A percentile compares a stretch with the other conserved stretches of the same genome.
Evolutionary conservation across 2,113 vertebrate species (phyloP).

Genomic region (Lycaon pictus): DNA sequence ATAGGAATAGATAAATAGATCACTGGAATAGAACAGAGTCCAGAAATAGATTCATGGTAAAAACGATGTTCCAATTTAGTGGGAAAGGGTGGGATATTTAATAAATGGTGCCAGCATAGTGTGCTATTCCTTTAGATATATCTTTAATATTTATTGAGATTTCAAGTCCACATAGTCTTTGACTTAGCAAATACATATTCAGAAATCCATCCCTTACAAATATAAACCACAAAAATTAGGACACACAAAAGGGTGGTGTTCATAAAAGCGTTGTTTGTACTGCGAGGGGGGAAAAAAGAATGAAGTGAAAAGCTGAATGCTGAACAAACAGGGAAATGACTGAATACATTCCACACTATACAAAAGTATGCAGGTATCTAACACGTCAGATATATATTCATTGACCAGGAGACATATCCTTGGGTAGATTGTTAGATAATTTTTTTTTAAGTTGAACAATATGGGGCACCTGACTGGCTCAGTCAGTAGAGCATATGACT

Average conservation of each 20-base stretch:
- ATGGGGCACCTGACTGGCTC: background rate
- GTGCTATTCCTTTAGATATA: background rate
- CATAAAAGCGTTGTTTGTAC: background rate
- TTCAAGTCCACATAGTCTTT: background rate
- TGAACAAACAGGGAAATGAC: background rate
- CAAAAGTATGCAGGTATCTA: background rate
- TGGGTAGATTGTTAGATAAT: background rate
- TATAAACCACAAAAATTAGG: background rate
- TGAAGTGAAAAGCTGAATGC: background rate
- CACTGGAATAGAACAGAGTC: background rate
- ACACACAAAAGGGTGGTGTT: background rate
- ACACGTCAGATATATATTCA: background rate
- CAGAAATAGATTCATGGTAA: background rate
- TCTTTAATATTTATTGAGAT: background rate
- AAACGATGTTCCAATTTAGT: background rate
- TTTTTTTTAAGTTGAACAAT: background rate
- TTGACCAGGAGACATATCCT: background rate
- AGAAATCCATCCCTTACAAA: background rate
- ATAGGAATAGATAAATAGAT: background rate
- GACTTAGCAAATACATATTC: background rate
- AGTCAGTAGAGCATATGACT: background rate
- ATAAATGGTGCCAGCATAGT: background rate
- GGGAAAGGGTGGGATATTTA: background rate
- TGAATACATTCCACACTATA: background rate
- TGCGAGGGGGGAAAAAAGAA: background rate